Conservation (phyloP, 2,888 invertebrate species). For the Labia minor region DNA sequence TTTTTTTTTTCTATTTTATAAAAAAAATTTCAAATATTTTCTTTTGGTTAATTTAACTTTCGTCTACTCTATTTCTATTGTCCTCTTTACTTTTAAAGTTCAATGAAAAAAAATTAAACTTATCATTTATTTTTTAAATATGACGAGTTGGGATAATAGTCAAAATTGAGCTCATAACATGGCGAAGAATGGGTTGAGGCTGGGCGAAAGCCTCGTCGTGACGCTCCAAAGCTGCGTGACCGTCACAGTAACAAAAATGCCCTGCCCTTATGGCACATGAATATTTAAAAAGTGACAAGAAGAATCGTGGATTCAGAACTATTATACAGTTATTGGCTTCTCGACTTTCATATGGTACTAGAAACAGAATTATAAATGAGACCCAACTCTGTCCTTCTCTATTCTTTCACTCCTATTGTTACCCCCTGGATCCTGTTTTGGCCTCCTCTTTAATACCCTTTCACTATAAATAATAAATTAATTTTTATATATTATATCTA, state of each 20-base stretch:
- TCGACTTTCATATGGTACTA: conserved; percentile 17
- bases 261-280: conserved; percentile 13
- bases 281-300: conserved; percentile 7
- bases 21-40: too few relatives aligned
- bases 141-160: too few relatives aligned
- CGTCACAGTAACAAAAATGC: background rate
- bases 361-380: conserved; percentile 25
- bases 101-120: too few relatives aligned
- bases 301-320: conserved; percentile 22
- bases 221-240: background rate
- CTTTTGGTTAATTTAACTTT: too few relatives aligned
- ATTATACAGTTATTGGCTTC: conserved; percentile 24
- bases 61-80: too few relatives aligned
- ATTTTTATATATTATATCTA: background rate
- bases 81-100: too few relatives aligned
- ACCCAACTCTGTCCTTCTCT: background rate
- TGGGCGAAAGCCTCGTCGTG: too few relatives aligned
- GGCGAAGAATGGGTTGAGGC: too few relatives aligned
- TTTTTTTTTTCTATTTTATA: too few relatives aligned
- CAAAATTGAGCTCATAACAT: too few relatives aligned
- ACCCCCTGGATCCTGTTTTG: background rate
- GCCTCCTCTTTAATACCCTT: conserved; percentile 17
- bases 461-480: background rate
- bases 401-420: conserved; percentile 13
- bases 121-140: too few relatives aligned